Base-by-base conservation (phyloP, 2,888 invertebrate genomes). In the Graphium colonna region DNA sequence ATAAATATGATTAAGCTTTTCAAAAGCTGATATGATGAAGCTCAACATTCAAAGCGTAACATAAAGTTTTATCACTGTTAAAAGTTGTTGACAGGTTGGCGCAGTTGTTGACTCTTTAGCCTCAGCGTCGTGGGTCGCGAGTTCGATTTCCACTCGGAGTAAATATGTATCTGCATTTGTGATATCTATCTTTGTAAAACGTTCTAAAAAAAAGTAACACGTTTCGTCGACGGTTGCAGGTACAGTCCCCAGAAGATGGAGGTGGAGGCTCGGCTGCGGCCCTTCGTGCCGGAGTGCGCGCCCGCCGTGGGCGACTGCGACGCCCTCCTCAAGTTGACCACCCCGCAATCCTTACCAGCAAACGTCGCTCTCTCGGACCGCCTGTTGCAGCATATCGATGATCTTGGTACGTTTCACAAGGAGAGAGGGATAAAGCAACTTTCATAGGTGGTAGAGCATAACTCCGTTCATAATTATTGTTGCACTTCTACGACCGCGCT, bases 251-350 rank as follows among this genome's bases (percentile, higher is more conserved):
- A 98, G 81, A 94, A 94, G 67, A 94, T 97, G 51, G 97, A 97
- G 63, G 91, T 98, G 40, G 97, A 97, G 48, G 95, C 95, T 77
- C 96, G 96, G 71, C 90, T 99, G 71, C 95, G 96, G 69, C 98
- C 98, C 0, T 99, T 99, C 77, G 93, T 98, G 51, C 98, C 98
- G 0, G 99, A 99, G 71, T 99, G 95, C 84, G 95, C 99, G 65
- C 99, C 99, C 7, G 97, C 98, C 0, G 98, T 99, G 43, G 99
- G 99, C 0, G 99, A 99, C 80, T 98, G 98, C 63, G 99, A 99
- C 83, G 98, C 98, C 1, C 98, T 99, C 83, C 92, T 99, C 38
- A 99, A 99, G 90, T 95, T 98, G 1, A 89, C 92, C 42, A 92
- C 97, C 16, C 98, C 98, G 0, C 95, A 96, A n/a, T 70, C 73